Evolutionary conservation across 2,113 vertebrate genomes (phyloP), one percentile per base, ranked within the genome.

Genomic region (Corvus cornix): DNA sequence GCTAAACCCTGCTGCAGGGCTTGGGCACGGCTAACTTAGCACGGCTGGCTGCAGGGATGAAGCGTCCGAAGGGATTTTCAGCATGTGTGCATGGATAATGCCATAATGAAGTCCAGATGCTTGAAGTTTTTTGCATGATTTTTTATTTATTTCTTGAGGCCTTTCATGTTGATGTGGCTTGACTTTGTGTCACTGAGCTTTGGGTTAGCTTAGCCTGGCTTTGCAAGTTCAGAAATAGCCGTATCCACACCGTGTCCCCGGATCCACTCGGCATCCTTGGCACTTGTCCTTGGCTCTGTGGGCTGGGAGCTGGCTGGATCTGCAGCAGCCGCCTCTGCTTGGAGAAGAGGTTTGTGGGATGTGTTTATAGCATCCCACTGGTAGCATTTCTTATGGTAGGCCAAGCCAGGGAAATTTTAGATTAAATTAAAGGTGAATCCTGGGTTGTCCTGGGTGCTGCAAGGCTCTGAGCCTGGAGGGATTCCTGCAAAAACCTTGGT

Each of bases 381-480:
- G 23, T 55, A 28, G 44, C 2, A 0, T 13, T 88, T 49, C 53
- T 69, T 28, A 41, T 2, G 9, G 44, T 72, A 51, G 2, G 1
- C 30, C 43, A 43, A 91, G 44, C 26, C n/a, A 58, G 39, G 46
- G 11, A 66, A 77, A 58, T 58, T 87, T 85, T n/a, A 70, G 27
- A 19, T 35, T 4, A 75, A 74, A 66, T 35, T n/a, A 55, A 69
- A 51, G 26, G 76, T 67, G 59, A 83, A 67, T 27, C 19, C 16
- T 46, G 58, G 41, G 67, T 16, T 66, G 37, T 0, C 13, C 7
- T 11, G 20, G 13, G 35, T 53, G 56, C 21, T 52, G 19, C 0
- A 0, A 64, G 66, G 7, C 16, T 59, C 31, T 44, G 69, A 84
- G 35, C 30, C 18, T 0, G 0, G 56, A 27, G n/a, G 2, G 28